Conservation (phyloP, 37 sponge, comb jelly and placozoan genomes). For the Amphimedon queenslandica region DNA sequence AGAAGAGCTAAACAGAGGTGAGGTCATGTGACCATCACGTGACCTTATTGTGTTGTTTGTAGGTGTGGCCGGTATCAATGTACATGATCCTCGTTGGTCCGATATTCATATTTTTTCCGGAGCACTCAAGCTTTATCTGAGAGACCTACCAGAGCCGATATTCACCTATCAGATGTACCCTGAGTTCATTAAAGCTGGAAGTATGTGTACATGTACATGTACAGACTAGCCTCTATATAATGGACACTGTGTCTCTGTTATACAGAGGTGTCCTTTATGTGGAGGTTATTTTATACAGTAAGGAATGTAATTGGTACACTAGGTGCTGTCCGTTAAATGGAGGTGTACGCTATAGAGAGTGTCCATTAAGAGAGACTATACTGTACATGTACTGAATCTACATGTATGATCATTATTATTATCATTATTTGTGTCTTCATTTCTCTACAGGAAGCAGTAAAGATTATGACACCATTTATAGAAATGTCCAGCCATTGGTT, state of each 20-base stretch:
- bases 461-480: conserved; percentile 5
- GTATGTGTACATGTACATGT: conserved; percentile 39
- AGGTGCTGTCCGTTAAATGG: too few relatives aligned
- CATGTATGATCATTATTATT: not conserved
- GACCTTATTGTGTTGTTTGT: not conserved
- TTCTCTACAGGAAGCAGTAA: conserved; percentile 10
- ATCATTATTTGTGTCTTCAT: not conserved
- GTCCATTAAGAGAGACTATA: too few relatives aligned
- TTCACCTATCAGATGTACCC: conserved; percentile 68
- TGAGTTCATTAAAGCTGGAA: conserved; percentile 54
- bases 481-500: conserved; percentile 16
- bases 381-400: not conserved
- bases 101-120: conserved; percentile 53
- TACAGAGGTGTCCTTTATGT: too few relatives aligned
- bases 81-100: conserved; percentile 22
- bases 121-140: conserved; percentile 74
- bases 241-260: too few relatives aligned
- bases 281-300: too few relatives aligned
- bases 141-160: conserved; percentile 79
- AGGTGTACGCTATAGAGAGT: too few relatives aligned
- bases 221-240: too few relatives aligned
- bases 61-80: conserved; percentile 18
- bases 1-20: conserved; percentile 51
- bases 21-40: too few relatives aligned
- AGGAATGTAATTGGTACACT: too few relatives aligned